Base-by-base conservation (phyloP, 1,140 invertebrate genomes). In the Leguminivora glycinivorella region DNA sequence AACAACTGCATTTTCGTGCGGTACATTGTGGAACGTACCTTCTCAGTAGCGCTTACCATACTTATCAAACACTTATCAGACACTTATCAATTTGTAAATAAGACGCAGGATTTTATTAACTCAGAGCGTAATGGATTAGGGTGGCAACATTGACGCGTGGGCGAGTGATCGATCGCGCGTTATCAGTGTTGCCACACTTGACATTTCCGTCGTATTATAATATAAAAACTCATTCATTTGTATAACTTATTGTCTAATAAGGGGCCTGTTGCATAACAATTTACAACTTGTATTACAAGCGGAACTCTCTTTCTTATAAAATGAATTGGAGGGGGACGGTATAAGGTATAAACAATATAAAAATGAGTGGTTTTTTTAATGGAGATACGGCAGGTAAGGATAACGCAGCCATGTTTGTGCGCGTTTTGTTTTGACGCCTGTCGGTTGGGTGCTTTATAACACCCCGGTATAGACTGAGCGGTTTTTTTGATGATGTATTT, bases 51-150 rank as follows among this genome's bases (percentile, higher is more conserved):
- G 60, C 69, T 70, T 76, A 58, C 75, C 69, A 72, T 69, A 31
- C 56, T 71, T 78, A 84, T 79, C 80, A 71, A 69, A 72, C 76
- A 80, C 77, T 83, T 78, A 84, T 79, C 80, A 71, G 70, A 72
- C 76, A 80, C 77, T 83, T 85, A 85, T 85, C 83, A 82, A 76
- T 85, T 82, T 81, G 81, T 86, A 83, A 86, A 86, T 84, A 86
- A 79, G 75, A 67, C 66, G 19, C 31, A 67, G 34, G 66, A 43
- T 79, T 84, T 86, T 84, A 83, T 86, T 83, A 86, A 84, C 75
- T 83, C 81, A 80, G 80, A 73, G 79, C 78, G 80, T 82, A 86
- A 86, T 84, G 79, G 83, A 84, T 86, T 83, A 81, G 74, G 75
- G 58, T 63, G 58, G 58, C 58, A 29, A 29, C 56, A 77, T 70